These are phyloP conservation scores for Merluccius polli DNA, from an alignment of 2,797 vertebrate genomes.

Conservation along the genomic window DNA sequence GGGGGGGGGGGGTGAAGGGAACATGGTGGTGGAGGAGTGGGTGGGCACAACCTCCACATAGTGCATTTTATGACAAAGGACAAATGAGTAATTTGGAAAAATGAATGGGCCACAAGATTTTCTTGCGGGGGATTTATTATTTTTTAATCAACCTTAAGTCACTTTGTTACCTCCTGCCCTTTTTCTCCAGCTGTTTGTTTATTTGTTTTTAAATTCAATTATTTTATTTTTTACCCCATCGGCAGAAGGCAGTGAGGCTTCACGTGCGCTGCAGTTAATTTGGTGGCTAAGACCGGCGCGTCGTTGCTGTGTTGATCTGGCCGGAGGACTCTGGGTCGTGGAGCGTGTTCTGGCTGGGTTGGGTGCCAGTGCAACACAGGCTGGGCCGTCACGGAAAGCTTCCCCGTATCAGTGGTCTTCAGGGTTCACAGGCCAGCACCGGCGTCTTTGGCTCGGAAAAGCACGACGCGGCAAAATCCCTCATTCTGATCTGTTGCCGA, in stretches of 20 bases:
- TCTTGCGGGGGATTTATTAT: constrained; percentile 25
- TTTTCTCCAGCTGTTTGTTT: constrained; percentile 35
- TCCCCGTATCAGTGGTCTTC: constrained; percentile 26
- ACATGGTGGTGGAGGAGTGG: constrained; percentile 35
- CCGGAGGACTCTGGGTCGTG: not conserved
- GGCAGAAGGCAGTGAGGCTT: constrained; percentile 40
- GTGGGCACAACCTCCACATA: constrained; percentile 57
- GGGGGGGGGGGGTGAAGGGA: constrained; percentile 28
- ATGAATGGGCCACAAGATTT: constrained; percentile 64
- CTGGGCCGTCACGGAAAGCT: not conserved
- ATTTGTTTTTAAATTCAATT: constrained; percentile 24
- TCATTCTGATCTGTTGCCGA: not conserved
- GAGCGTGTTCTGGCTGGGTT: too few relatives aligned
- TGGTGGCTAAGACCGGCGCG: constrained; percentile 38
- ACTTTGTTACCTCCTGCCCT: constrained; percentile 21
- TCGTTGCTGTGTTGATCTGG: constrained; percentile 53
- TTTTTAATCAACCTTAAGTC: constrained; percentile 49
- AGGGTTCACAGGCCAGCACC: not conserved
- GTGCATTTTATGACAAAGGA: constrained; percentile 74
- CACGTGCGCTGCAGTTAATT: constrained; percentile 51
- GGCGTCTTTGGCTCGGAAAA: not conserved
- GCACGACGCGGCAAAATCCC: not conserved
- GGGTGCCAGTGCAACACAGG: not conserved
- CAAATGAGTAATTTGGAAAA: constrained; percentile 72
- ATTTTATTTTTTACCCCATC: not conserved